Conservation (phyloP, 1,140 invertebrate species). For the Bombus balteatus region DNA sequence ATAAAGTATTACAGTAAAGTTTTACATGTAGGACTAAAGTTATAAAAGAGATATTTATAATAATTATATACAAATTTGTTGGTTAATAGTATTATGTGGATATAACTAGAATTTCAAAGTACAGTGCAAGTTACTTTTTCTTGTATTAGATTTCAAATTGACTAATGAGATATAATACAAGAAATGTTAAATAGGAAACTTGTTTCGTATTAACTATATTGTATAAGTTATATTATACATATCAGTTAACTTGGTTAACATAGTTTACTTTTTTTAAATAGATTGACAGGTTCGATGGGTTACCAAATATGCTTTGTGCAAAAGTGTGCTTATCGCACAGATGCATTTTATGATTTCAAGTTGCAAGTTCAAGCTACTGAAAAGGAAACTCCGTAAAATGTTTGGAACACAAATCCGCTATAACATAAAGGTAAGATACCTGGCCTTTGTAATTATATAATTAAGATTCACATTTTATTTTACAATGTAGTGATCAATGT, state of each 20-base stretch:
- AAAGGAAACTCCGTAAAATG: constrained; percentile 76
- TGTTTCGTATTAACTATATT: neutral
- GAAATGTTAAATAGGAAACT: neutral
- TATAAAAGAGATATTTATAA: neutral
- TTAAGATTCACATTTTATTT: neutral
- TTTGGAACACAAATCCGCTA: constrained; percentile 60
- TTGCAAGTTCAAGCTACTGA: constrained; percentile 76
- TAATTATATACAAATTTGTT: neutral
- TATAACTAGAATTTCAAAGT: neutral
- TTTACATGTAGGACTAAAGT: neutral
- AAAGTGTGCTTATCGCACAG: constrained; percentile 79
- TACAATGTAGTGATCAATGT: neutral
- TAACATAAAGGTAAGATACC: constrained; percentile 44
- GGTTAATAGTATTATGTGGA: neutral
- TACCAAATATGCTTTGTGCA: constrained; percentile 77
- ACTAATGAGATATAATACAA: no score
- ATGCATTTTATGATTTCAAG: constrained; percentile 77
- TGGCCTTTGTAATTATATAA: neutral
- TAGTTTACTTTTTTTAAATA: constrained; percentile 48
- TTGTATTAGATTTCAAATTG: no score
- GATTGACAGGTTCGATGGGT: constrained; percentile 76
- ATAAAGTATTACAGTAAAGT: neutral
- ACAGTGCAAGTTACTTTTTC: no score
- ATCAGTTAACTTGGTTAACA: neutral
- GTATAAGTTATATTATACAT: neutral